Percentiles rank a stretch among this genome's conserved stretches.
Conservation (phyloP, 2,113 vertebrate genomes). For the Tragelaphus imberbis region DNA sequence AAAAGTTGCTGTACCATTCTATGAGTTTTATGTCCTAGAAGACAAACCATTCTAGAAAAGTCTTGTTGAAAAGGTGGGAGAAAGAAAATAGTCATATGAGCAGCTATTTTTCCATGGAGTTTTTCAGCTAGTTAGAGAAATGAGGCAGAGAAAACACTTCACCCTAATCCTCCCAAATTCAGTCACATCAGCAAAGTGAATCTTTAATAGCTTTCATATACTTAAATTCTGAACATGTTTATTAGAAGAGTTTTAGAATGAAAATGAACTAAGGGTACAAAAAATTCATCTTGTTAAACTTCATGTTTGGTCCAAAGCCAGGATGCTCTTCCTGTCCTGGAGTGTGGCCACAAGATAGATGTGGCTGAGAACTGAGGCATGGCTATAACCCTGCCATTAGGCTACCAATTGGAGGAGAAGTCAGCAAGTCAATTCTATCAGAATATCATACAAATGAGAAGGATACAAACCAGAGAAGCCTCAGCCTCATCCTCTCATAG, state of each 20-base stretch:
- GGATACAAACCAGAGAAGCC: neutral
- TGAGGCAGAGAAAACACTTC: neutral
- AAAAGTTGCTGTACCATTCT: neutral
- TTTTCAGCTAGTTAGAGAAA: neutral
- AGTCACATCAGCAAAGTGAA: neutral
- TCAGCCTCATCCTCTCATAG: fast-evolving
- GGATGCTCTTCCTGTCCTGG: neutral
- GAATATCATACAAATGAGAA: neutral
- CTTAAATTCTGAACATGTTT: neutral
- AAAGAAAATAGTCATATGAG: neutral
- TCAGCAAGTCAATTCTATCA: neutral
- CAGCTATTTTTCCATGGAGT: neutral
- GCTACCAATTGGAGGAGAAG: neutral
- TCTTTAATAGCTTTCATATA: neutral
- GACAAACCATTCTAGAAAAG: neutral
- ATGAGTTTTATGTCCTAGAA: neutral
- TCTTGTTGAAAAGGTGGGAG: neutral
- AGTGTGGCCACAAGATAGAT: neutral
- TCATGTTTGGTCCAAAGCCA: neutral
- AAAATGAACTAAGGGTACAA: neutral
- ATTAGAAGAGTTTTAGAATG: neutral
- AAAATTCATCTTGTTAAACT: neutral
- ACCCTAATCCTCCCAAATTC: neutral
- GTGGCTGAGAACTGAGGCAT: neutral
- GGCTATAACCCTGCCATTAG: neutral